Conservation (phyloP, 2,888 invertebrate genomes). For the Philereme vetulata region DNA sequence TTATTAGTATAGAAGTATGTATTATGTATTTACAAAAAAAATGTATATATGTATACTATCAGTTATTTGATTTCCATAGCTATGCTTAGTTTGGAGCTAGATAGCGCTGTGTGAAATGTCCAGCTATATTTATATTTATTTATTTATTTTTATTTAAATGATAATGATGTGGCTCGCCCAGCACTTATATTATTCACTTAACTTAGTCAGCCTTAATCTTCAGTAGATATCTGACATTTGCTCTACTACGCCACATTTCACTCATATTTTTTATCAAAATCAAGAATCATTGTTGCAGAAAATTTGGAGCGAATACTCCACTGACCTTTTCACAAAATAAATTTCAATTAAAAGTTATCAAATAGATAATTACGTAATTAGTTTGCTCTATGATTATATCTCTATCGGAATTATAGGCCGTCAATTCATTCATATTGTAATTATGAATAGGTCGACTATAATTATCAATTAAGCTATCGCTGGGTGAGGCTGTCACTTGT, state of each 20-base stretch:
- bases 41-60: too few relatives aligned
- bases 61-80: too few relatives aligned
- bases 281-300: constrained; percentile 24
- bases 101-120: too few relatives aligned
- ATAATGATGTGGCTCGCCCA: too few relatives aligned
- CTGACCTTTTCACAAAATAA: constrained; percentile 14
- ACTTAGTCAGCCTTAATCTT: too few relatives aligned
- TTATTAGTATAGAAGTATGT: too few relatives aligned
- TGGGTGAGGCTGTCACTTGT: constrained; percentile 14
- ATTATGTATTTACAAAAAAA: too few relatives aligned
- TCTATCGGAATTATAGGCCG: constrained; percentile 22
- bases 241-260: constrained; percentile 10
- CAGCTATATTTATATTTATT: too few relatives aligned
- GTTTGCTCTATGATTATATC: constrained; percentile 21
- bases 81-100: too few relatives aligned
- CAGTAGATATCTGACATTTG: too few relatives aligned
- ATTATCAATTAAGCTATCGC: constrained; percentile 9
- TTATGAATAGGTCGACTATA: constrained; percentile 9
- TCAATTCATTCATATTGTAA: constrained; percentile 21
- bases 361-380: constrained; percentile 14
- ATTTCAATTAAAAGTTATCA: neutral
- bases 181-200: too few relatives aligned
- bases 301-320: constrained; percentile 11
- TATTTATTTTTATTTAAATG: too few relatives aligned
- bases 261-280: constrained; percentile 26